These are phyloP conservation scores for Morphnarchus princeps DNA, from an alignment of 2,113 vertebrate genomes.

Conservation along the genomic window DNA sequence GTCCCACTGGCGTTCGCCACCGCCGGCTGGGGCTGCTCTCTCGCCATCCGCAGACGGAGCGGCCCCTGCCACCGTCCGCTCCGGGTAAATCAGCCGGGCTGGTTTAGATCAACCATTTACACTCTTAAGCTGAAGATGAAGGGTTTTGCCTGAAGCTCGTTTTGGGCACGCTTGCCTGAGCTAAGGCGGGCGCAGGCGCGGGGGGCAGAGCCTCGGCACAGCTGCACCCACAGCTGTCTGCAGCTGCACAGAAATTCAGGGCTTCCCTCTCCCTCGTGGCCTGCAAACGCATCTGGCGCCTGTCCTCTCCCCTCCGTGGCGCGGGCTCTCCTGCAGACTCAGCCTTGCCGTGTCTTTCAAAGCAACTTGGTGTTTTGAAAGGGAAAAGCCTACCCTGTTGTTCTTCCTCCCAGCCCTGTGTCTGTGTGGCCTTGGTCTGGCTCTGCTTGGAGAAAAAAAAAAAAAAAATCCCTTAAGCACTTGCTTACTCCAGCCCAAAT, in stretches of 20 bases:
- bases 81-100: neutral
- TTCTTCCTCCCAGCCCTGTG: neutral
- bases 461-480: neutral
- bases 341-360: neutral
- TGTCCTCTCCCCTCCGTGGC: rapidly evolving
- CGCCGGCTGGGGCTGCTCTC: rapidly evolving
- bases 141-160: neutral
- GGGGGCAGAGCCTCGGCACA: neutral
- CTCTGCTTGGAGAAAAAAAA: neutral
- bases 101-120: neutral
- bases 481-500: neutral
- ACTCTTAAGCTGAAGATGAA: neutral
- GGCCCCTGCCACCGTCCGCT: rapidly evolving
- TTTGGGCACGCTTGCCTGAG: neutral
- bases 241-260: neutral
- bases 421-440: conserved; percentile 1
- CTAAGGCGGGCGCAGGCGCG: rapidly evolving
- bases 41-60: neutral
- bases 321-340: neutral
- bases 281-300: neutral
- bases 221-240: neutral
- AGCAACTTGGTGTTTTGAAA: neutral
- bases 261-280: neutral
- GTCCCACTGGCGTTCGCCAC: neutral
- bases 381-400: neutral